Conservation (phyloP, 2,888 invertebrate genomes). For the Galeruca laticollis region DNA sequence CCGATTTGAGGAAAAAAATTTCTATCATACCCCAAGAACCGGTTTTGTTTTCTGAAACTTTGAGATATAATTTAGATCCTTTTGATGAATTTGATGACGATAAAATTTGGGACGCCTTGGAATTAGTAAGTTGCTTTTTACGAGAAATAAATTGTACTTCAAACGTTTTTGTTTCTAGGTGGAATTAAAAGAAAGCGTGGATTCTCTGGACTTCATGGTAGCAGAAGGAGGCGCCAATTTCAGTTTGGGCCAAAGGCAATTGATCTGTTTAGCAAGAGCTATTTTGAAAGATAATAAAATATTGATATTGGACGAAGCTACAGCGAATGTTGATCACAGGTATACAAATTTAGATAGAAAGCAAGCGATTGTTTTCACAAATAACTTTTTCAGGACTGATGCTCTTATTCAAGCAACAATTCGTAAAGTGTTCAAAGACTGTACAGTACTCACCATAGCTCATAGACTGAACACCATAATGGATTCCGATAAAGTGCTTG, state of each 20-base stretch:
- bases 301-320: slow-evolving; percentile 89
- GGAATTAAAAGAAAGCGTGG: slow-evolving; percentile 65
- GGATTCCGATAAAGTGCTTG: slow-evolving; percentile 76
- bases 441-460: slow-evolving; percentile 80
- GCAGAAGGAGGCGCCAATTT: slow-evolving; percentile 85
- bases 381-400: slow-evolving; percentile 71
- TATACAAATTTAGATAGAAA: too few relatives aligned
- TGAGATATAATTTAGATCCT: slow-evolving; percentile 89
- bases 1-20: slow-evolving; percentile 83
- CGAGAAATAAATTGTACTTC: background rate
- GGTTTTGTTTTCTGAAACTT: slow-evolving; percentile 85
- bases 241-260: slow-evolving; percentile 89
- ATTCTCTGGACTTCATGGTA: slow-evolving; percentile 74
- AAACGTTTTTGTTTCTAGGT: background rate
- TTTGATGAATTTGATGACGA: slow-evolving; percentile 80
- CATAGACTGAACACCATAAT: slow-evolving; percentile 46
- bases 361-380: too few relatives aligned
- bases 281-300: slow-evolving; percentile 83
- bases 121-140: slow-evolving; percentile 67
- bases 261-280: slow-evolving; percentile 88
- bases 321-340: slow-evolving; percentile 90
- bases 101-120: slow-evolving; percentile 82
- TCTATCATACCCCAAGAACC: slow-evolving; percentile 96
- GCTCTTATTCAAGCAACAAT: slow-evolving; percentile 82
- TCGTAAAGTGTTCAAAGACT: slow-evolving; percentile 77